Conservation (phyloP, 2,113 vertebrate species). For the Leptodactylus fuscus region DNA sequence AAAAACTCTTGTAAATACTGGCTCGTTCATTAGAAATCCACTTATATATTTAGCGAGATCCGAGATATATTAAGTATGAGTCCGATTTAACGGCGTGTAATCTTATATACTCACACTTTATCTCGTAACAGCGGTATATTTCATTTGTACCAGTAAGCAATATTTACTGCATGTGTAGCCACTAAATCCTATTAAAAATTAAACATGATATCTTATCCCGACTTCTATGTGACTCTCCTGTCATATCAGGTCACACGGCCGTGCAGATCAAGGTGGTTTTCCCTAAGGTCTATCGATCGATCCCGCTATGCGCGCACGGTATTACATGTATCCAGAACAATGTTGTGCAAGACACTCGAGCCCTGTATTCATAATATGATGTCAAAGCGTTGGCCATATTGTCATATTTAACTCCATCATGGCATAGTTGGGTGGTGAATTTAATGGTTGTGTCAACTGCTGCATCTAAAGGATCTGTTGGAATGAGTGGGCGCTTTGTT, state of each 20-base stretch:
- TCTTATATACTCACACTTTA: slow-evolving; percentile 1
- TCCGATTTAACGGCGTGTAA: slow-evolving; percentile 10
- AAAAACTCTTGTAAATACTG: neutral
- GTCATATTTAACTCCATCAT: too few relatives aligned
- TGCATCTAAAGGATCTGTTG: too few relatives aligned
- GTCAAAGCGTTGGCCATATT: neutral
- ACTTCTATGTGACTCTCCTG: neutral
- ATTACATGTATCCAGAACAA: neutral
- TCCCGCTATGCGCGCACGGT: neutral
- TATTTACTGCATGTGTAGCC: slow-evolving; percentile 29
- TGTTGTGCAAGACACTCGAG: neutral
- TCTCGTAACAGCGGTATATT: neutral
- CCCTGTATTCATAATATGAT: neutral
- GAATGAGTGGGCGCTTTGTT: too few relatives aligned
- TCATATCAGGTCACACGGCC: slow-evolving; percentile 7
- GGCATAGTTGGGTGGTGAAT: too few relatives aligned
- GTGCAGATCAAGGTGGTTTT: neutral
- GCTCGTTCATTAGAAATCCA: neutral
- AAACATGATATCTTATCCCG: neutral
- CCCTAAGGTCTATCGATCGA: neutral
- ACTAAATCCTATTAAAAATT: slow-evolving; percentile 50
- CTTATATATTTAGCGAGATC: neutral
- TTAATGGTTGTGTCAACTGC: too few relatives aligned
- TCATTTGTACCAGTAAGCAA: slow-evolving; percentile 17
- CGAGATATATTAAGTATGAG: neutral